A percentile compares a stretch with the other conserved stretches of the same genome.
Evolutionary conservation across 2,113 vertebrate genomes (phyloP).

Genomic region (Petroica traversi): DNA sequence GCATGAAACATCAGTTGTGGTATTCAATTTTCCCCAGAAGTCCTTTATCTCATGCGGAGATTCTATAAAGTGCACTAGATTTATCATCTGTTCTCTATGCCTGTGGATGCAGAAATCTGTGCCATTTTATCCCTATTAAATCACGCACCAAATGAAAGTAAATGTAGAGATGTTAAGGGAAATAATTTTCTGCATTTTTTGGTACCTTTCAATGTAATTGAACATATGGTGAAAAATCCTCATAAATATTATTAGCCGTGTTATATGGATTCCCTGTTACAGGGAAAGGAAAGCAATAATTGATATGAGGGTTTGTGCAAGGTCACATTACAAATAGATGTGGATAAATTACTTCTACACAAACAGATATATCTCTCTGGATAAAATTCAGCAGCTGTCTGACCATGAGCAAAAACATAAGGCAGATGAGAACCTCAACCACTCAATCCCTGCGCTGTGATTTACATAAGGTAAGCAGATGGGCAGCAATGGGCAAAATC

Average conservation of each 20-base stretch:
- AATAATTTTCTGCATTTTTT: background rate
- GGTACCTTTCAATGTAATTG: background rate
- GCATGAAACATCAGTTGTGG: background rate
- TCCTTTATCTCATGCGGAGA: background rate
- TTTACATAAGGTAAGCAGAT: background rate
- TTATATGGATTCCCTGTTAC: background rate
- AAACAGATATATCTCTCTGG: background rate
- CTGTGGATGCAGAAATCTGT: background rate
- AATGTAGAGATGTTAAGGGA: background rate
- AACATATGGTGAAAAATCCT: background rate
- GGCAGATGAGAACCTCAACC: background rate
- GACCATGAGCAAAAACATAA: background rate
- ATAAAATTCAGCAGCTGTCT: slow-evolving; percentile 9
- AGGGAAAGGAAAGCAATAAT: background rate
- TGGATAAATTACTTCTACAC: background rate
- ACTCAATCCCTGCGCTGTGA: fast-evolving
- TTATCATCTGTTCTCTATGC: background rate
- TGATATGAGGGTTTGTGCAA: background rate
- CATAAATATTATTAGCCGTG: background rate
- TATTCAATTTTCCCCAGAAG: background rate
- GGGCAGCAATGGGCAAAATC: background rate
- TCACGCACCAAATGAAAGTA: background rate
- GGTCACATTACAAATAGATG: background rate
- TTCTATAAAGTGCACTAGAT: background rate
- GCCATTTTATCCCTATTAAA: background rate